Evolutionary conservation across 2,888 invertebrate species (phyloP).

Genomic region (Antitype chi): DNA sequence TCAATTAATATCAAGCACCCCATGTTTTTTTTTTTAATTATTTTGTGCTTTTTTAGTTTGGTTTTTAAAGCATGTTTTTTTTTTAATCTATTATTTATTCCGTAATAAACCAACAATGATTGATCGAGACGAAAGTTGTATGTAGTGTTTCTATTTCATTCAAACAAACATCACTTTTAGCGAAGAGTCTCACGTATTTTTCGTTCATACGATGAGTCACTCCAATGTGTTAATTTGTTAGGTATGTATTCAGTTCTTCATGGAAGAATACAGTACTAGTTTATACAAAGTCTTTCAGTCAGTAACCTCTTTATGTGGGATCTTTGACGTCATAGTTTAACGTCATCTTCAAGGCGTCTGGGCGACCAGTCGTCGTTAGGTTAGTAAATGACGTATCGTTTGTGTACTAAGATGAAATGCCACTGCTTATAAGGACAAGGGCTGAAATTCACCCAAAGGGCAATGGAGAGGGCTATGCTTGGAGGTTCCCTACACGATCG

Average conservation of each 20-base stretch:
- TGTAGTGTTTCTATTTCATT: slow-evolving; percentile 14
- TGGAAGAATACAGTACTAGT: slow-evolving; percentile 30
- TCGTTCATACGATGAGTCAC: slow-evolving; percentile 32
- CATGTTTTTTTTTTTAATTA: too few species aligned
- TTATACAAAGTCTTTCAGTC: slow-evolving; percentile 36
- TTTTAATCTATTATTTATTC: too few species aligned
- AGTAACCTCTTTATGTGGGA: slow-evolving; percentile 33
- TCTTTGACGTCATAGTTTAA: slow-evolving; percentile 54
- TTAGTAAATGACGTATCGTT: slow-evolving; percentile 22
- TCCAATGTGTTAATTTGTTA: slow-evolving; percentile 27
- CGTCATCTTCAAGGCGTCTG: slow-evolving; percentile 52
- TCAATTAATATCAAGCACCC: too few species aligned
- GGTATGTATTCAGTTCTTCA: slow-evolving; percentile 34
- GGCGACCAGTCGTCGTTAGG: slow-evolving; percentile 18
- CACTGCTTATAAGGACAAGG: neutral
- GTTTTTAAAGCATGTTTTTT: too few species aligned
- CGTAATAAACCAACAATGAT: slow-evolving; percentile 21
- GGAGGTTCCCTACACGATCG: too few species aligned
- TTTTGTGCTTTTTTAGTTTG: too few species aligned
- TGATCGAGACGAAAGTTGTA: slow-evolving; percentile 9
- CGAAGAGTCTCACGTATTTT: slow-evolving; percentile 8
- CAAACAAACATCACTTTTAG: neutral
- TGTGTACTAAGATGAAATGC: slow-evolving; percentile 21
- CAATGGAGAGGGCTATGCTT: too few species aligned
- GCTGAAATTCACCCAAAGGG: too few species aligned